Base-by-base conservation (phyloP, 2,797 vertebrate genomes). In the Apogon hyalosoma region DNA sequence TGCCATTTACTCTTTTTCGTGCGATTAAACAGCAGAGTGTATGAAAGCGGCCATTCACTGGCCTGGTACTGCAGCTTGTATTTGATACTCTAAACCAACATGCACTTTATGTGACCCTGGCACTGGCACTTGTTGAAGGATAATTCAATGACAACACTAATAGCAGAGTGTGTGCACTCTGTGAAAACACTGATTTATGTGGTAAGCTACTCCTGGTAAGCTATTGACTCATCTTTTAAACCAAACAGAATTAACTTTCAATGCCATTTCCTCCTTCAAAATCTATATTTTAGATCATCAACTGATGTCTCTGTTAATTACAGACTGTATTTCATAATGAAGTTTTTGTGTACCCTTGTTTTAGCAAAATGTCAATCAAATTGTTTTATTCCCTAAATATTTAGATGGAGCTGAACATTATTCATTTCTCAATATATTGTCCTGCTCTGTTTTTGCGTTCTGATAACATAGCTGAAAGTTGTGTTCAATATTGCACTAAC, bases 121-220 rank as follows among this genome's bases (percentile, higher is more conserved):
- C 63, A 45, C 42, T 67, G 73, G 70, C 73, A 53, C 56, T 43
- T 0, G 46, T 7, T 82, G 66, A 84, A 83, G 78, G 74, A 79
- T 81, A 78, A 77, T 70, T 84, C 83, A 86, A 66, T 77, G 83
- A 82, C 76, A 69, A 69, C 75, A 58, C 43, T 55, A 69, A 70
- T 42, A 67, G 54, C 45, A 54, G 24, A 11, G 46, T 38, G 52
- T 72, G 45, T 1, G 1, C 58, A 68, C 55, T 47, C 19, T 62
- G 48, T 58, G 19, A 74, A 83, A 57, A 74, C 36, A 69, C 11
- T 69, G 36, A 72, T 75, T 64, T 70, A 63, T 36, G 58, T 43
- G 14, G 41, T 15, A 36, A 36, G 36, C 28, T 41, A 19, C 14
- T 61, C 24, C 16, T 45, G 19, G 48, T 43, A 21, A 47, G 13